Evolutionary conservation across 2,113 vertebrate species (phyloP).

Genomic region (Urocolius indicus): DNA sequence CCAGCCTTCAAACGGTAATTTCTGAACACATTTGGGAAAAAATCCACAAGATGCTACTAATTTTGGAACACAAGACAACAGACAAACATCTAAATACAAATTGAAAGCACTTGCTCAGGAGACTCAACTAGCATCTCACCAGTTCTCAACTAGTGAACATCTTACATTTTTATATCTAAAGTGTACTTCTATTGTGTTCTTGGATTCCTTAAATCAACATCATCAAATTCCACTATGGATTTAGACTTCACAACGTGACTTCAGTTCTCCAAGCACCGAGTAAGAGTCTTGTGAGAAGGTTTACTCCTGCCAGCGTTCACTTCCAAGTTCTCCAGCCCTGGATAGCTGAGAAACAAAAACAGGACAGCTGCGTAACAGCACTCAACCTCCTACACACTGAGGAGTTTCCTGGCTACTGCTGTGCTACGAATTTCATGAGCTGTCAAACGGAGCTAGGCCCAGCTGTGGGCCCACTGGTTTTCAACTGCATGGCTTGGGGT

Average conservation of each 20-base stretch:
- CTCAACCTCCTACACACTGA: background rate
- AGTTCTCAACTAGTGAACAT: background rate
- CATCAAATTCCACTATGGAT: constrained; percentile 20
- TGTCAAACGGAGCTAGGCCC: background rate
- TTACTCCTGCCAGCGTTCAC: constrained; percentile 1
- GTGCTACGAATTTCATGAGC: background rate
- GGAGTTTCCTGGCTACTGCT: background rate
- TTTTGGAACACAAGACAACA: constrained; percentile 26
- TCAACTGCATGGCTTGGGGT: background rate
- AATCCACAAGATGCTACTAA: background rate
- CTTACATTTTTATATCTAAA: constrained; percentile 7
- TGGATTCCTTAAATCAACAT: constrained; percentile 11
- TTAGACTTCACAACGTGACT: constrained; percentile 54
- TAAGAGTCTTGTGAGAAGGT: constrained; percentile 62
- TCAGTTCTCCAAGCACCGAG: constrained; percentile 41
- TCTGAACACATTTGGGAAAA: background rate
- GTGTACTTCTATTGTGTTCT: background rate
- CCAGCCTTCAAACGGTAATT: background rate
- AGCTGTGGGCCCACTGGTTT: background rate
- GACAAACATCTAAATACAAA: constrained; percentile 21
- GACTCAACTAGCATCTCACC: background rate
- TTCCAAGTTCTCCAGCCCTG: constrained; percentile 31
- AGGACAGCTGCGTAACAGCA: background rate
- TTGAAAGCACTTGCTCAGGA: constrained; percentile 33
- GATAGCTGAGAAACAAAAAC: constrained; percentile 18